phyloP scores from a whole-genome alignment of 2,113 vertebrate genomes.

The Setophaga coronata region DNA sequence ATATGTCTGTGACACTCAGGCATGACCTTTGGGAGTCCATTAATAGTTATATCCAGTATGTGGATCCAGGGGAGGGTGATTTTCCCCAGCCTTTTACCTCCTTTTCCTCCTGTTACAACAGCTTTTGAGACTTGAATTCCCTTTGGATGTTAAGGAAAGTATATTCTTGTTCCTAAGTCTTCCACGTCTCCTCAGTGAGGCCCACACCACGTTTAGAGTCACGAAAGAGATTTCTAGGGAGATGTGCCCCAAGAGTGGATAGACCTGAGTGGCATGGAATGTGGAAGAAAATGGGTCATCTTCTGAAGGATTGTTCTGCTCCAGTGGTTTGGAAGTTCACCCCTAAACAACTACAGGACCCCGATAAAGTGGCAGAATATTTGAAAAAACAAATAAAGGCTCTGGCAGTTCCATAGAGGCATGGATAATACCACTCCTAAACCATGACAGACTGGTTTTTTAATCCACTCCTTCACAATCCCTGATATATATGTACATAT shows the following conservation, averaged over 20 bases:
- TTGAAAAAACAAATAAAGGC: not conserved
- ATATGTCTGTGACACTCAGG: too few relatives aligned
- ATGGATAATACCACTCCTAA: not conserved
- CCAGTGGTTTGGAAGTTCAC: not conserved
- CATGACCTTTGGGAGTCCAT: not conserved
- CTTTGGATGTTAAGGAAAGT: not conserved
- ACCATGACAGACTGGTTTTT: not conserved
- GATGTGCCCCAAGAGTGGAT: not conserved
- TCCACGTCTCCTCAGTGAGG: not conserved
- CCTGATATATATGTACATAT: not conserved
- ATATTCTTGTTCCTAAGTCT: not conserved
- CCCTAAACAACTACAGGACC: not conserved
- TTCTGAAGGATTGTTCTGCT: not conserved
- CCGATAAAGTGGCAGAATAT: not conserved
- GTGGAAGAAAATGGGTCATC: not conserved
- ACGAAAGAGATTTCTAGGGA: not conserved
- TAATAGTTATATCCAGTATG: not conserved
- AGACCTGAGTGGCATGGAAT: not conserved
- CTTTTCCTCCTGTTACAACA: not conserved
- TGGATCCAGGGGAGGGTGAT: not conserved
- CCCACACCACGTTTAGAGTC: not conserved
- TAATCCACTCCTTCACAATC: not conserved
- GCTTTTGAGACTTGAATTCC: not conserved
- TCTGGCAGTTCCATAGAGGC: not conserved
- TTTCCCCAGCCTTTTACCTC: not conserved